Evolutionary conservation across 2,113 vertebrate species (phyloP), one percentile per base, ranked within the genome.

Genomic region (Pungitius pungitius): DNA sequence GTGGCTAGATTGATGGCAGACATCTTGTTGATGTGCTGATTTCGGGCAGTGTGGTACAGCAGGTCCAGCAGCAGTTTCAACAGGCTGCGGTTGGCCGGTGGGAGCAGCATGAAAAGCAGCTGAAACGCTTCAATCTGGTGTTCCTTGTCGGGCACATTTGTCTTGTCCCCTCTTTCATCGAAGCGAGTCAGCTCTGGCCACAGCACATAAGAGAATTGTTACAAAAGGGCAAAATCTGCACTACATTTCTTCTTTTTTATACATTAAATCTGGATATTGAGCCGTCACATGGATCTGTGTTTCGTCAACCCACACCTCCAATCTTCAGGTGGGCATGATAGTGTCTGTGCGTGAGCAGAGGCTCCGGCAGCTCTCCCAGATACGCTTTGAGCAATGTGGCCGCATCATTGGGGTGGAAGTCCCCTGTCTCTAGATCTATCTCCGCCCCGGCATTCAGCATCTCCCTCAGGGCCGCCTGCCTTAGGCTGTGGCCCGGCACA

Each of bases 11-110:
- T 99, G 79, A 96, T 94, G 49, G 98, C 98, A 39, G 96, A 97
- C 98, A 99, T 99, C 92, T 98, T 98, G 91, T 99, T 99, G 84
- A 94, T 91, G 70, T 97, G 95, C 86, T 99, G 98, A 59, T 96
- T 97, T 85, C 96, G 96, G 68, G 98, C 98, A 0, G 98, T 99
- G 86, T 98, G 96, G 90, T 99, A 97, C 18, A 99, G 93, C 79
- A 99, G 90, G 90, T 99, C 96, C 73, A 99, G 92, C 58, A 99
- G 89, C 62, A 99, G 93, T 78, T 97, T 98, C 69, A 99, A 94
- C 67, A 99, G 89, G 61, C 94, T 97, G 81, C 98, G 95, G 84
- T 97, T 99, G 74, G 95, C 95, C 0, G 96, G 89, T 2, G 98
- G 98, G 24, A 99, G 95, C 67, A 99, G 93, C 92, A 99, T 90